A percentile compares a stretch with the other conserved stretches of the same genome.
Conservation (phyloP, 92 coral and sea anemone species). For the Nematostella vectensis region DNA sequence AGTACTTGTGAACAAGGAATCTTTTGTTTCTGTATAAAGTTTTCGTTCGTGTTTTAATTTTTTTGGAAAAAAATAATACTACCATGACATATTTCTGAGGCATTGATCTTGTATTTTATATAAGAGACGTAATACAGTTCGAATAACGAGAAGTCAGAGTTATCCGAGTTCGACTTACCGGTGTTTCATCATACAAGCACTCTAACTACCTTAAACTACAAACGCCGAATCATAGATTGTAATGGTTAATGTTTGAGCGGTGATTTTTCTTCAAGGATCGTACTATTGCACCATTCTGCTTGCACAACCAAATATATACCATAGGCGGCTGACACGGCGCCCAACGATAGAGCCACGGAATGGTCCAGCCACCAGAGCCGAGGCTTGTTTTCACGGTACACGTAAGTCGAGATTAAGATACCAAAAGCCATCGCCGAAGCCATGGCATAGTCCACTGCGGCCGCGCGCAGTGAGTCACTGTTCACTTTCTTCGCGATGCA, state of each 20-base stretch:
- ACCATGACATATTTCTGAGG: too few relatives aligned
- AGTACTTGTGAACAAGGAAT: too few relatives aligned
- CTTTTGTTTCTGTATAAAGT: too few relatives aligned
- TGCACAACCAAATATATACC: conserved; percentile 23
- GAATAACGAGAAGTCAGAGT: too few relatives aligned
- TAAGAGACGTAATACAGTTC: too few relatives aligned
- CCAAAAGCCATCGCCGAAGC: conserved; percentile 61
- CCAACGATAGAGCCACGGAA: conserved; percentile 38
- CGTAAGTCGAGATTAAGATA: conserved; percentile 32
- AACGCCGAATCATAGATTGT: neutral
- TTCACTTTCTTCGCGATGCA: conserved; percentile 33
- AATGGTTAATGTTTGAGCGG: conserved; percentile 1
- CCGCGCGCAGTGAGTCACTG: conserved; percentile 60
- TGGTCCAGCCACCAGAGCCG: conserved; percentile 71
- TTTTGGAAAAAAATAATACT: too few relatives aligned
- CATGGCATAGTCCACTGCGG: conserved; percentile 49
- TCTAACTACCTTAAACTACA: too few relatives aligned
- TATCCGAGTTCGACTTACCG: too few relatives aligned
- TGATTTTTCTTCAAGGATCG: neutral
- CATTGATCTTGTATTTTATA: too few relatives aligned
- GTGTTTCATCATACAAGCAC: too few relatives aligned
- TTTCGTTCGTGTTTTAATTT: too few relatives aligned
- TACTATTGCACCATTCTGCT: conserved; percentile 8
- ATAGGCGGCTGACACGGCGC: conserved; percentile 37
- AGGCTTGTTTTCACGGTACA: conserved; percentile 26